A percentile compares a stretch with the other conserved stretches of the same genome.
These are phyloP conservation scores for Tryphoninae sp. DNA, from an alignment of 2,888 invertebrate genomes.

Conservation along the genomic window DNA sequence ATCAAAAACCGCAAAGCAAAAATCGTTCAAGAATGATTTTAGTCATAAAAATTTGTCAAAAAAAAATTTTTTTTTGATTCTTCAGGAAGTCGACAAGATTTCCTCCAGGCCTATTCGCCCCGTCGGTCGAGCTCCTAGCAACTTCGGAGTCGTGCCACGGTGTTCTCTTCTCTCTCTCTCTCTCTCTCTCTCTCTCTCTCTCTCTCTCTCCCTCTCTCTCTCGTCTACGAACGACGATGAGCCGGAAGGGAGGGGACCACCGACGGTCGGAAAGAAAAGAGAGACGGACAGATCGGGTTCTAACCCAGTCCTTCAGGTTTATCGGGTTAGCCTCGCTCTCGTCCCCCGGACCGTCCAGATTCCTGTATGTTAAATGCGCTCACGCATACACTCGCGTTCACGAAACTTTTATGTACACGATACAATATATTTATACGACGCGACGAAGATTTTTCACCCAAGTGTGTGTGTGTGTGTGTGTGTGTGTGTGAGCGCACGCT, in stretches of 20 bases:
- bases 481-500: neutral
- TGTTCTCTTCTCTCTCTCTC: neutral
- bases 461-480: neutral
- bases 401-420: slow-evolving; percentile 59
- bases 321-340: slow-evolving; percentile 58
- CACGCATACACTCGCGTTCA: slow-evolving; percentile 52
- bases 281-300: slow-evolving; percentile 45
- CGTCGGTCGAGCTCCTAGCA: slow-evolving; percentile 15
- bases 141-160: slow-evolving; percentile 43
- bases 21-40: too few relatives aligned
- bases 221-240: slow-evolving; percentile 30
- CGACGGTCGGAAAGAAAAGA: slow-evolving; percentile 18
- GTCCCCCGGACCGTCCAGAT: slow-evolving; percentile 60
- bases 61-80: too few relatives aligned
- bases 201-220: neutral
- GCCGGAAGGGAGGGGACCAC: slow-evolving; percentile 45
- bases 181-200: too few relatives aligned
- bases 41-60: too few relatives aligned
- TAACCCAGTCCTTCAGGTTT: slow-evolving; percentile 64
- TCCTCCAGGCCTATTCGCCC: too few relatives aligned
- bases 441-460: neutral
- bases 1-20: too few relatives aligned
- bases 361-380: slow-evolving; percentile 64
- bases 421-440: slow-evolving; percentile 2
- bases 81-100: too few relatives aligned